Evolutionary conservation across 1,140 invertebrate genomes (phyloP).

Genomic region (Philotrypesis tridentata): DNA sequence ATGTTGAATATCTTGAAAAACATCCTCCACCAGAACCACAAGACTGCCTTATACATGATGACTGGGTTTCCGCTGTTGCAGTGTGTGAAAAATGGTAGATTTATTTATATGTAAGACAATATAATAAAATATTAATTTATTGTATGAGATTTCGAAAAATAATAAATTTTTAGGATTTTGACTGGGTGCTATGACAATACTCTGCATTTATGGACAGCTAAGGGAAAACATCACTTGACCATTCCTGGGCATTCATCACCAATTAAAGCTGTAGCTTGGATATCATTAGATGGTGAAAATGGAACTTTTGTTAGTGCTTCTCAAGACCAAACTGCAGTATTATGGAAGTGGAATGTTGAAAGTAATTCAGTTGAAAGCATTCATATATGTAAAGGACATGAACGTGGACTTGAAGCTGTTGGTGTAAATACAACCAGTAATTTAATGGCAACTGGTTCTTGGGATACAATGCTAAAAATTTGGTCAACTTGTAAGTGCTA

Average conservation of each 20-base stretch:
- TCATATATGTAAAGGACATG: slow-evolving; percentile 89
- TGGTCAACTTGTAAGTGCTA: slow-evolving; percentile 81
- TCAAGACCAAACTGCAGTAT: slow-evolving; percentile 92
- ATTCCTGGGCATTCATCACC: slow-evolving; percentile 90
- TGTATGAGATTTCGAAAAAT: slow-evolving; percentile 37
- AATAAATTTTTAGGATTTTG: slow-evolving; percentile 81
- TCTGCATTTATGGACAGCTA: slow-evolving; percentile 89
- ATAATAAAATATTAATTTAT: slow-evolving; percentile 31
- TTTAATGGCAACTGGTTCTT: slow-evolving; percentile 91
- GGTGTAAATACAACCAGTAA: slow-evolving; percentile 79
- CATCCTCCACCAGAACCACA: slow-evolving; percentile 91
- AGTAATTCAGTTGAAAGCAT: slow-evolving; percentile 87
- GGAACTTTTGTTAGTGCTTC: slow-evolving; percentile 88
- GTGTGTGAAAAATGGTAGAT: slow-evolving; percentile 82
- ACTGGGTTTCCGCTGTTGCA: slow-evolving; percentile 94
- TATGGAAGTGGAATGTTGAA: slow-evolving; percentile 91
- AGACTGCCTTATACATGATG: slow-evolving; percentile 93
- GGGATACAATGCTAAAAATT: slow-evolving; percentile 89
- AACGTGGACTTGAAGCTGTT: slow-evolving; percentile 90
- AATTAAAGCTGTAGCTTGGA: slow-evolving; percentile 91
- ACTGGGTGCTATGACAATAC: slow-evolving; percentile 97
- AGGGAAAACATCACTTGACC: slow-evolving; percentile 87
- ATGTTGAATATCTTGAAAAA: slow-evolving; percentile 92
- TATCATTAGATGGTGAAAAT: slow-evolving; percentile 78
- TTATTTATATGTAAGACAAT: slow-evolving; percentile 15